Percentiles rank a stretch among this genome's conserved stretches.
Evolutionary conservation across 2,888 invertebrate genomes (phyloP).

Genomic region (Drosophila macrothrix): DNA sequence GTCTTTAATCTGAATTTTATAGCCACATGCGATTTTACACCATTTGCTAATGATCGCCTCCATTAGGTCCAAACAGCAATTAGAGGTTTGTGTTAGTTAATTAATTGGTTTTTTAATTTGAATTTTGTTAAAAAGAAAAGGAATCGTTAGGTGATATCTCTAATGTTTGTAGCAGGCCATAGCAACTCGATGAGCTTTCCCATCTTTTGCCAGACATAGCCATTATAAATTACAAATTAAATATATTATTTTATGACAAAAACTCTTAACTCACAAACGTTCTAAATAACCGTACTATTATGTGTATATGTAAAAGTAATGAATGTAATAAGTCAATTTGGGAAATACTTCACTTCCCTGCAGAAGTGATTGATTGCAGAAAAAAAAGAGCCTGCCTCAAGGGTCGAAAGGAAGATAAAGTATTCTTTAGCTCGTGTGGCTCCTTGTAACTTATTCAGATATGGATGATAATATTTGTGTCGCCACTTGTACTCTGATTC

Average conservation of each 20-base stretch:
- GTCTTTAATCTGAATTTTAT: neutral
- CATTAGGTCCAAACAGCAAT: constrained; percentile 4
- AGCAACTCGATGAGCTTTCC: neutral
- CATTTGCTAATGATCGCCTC: constrained; percentile 12
- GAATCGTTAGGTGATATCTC: no score
- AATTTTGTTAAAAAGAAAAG: neutral
- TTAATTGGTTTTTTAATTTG: neutral
- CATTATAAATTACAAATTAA: neutral
- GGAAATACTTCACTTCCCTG: neutral
- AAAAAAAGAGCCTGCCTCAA: neutral
- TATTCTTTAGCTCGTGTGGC: neutral
- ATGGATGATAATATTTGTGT: neutral
- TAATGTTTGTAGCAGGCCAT: neutral
- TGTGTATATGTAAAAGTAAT: neutral
- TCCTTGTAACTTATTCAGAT: neutral
- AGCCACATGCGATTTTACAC: constrained; percentile 6
- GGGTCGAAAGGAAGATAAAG: neutral
- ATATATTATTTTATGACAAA: neutral
- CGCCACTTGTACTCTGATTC: constrained; percentile 25
- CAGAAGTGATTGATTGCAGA: neutral
- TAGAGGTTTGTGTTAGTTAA: neutral
- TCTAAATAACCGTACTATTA: neutral
- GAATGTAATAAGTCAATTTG: neutral
- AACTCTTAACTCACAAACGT: neutral
- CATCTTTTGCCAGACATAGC: neutral